Base-by-base conservation (phyloP, 2,888 invertebrate genomes). In the Phengaris alcon region DNA sequence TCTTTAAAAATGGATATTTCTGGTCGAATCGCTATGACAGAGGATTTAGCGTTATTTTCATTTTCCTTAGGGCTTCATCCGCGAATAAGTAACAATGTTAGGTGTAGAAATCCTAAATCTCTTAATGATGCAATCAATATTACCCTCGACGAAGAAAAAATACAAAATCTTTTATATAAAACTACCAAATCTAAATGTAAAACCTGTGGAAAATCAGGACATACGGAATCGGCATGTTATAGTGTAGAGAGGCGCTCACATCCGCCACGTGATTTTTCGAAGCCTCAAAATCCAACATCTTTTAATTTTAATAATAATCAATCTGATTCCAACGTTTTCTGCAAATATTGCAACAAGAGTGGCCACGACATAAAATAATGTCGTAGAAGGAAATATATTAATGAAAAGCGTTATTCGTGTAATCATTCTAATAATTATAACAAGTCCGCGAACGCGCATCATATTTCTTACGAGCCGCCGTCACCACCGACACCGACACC, bases 131-230 rank as follows among this genome's bases (percentile, higher is more conserved):
- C 22, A 22, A 22, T 22, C 22, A 22, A 22, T 22, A 44, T 72
- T 35, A 70, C 75, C 46, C 6, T 77, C 10, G 75, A 74, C 10
- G 74, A 74, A 59, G 73, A 77, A 46, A 74, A 77, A 46, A 75
- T 74, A 9, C 73, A 75, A 74, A 75, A 74, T 55, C 22, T 75
- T 52, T 57, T 69, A 48, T 12, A 22, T 10, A 74, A 74, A 70
- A n/a, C 64, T 6, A 69, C 48, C 6, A 69, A 55, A 70, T 48
- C 12, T 35, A 44, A n/a, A 35, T 69, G 13, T 22, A 46, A 54
- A 44, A 46, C 69, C 46, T 69, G 69, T 48, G 69, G 69, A 69
- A 69, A 69, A 69, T 12, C n/a, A 46, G 69, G 48, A n/a, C 69
- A 69, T 46, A 69, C 69, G 46, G 69, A 69, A 13, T 69, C 69